A percentile compares a stretch with the other conserved stretches of the same genome.
Conservation (phyloP, 2,797 vertebrate genomes). For the Paratrypauchen microcephalus region DNA sequence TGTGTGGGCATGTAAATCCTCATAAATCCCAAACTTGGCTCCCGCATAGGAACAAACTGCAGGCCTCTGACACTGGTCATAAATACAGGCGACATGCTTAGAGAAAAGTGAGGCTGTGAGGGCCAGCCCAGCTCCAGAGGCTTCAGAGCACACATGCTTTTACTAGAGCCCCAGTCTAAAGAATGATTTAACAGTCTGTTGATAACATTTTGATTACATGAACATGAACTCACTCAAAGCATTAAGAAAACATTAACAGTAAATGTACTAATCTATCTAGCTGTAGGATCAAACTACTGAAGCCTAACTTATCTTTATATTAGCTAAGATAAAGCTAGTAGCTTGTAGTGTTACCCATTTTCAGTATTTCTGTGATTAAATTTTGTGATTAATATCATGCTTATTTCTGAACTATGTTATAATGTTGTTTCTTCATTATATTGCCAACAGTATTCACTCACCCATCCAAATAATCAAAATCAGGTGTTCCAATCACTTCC, state of each 20-base stretch:
- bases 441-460: too few relatives aligned
- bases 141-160: neutral
- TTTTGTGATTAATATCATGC: too few relatives aligned
- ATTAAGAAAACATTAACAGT: neutral
- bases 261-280: neutral
- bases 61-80: slow-evolving; percentile 6
- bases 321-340: neutral
- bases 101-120: neutral
- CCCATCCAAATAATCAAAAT: too few relatives aligned
- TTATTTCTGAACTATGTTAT: too few relatives aligned
- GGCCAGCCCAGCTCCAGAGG: neutral
- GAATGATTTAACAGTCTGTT: neutral
- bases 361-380: neutral
- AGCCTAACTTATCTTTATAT: neutral
- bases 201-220: neutral
- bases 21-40: slow-evolving; percentile 15
- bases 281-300: neutral
- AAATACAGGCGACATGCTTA: slow-evolving; percentile 1
- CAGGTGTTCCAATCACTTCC: too few relatives aligned
- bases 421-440: too few relatives aligned
- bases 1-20: slow-evolving; percentile 12
- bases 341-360: neutral
- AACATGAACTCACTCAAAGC: neutral
- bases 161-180: neutral
- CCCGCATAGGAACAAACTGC: slow-evolving; percentile 6